A percentile compares a stretch with the other conserved stretches of the same genome.
phyloP scores from a whole-genome alignment of 2,888 invertebrate species.

The Ormia ochracea region DNA sequence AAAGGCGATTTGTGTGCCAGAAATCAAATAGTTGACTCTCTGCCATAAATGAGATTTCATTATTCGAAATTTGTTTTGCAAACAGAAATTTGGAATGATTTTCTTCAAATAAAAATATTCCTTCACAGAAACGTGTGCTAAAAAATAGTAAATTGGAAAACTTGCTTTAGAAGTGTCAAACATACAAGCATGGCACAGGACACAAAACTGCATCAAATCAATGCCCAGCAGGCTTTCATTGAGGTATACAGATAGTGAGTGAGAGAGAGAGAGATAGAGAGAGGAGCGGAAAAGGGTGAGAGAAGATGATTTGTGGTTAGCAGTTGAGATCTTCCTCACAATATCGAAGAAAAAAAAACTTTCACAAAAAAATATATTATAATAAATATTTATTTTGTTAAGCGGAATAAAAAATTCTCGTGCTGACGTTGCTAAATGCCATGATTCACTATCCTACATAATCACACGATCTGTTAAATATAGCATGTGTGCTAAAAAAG shows the following conservation, averaged over 20 bases:
- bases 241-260: neutral
- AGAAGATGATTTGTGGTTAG: neutral
- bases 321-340: neutral
- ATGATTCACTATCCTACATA: too few relatives aligned
- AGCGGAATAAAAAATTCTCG: too few relatives aligned
- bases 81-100: slow-evolving; percentile 18
- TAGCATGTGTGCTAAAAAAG: too few relatives aligned
- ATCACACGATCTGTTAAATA: too few relatives aligned
- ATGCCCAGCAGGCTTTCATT: slow-evolving; percentile 11
- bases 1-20: slow-evolving; percentile 10
- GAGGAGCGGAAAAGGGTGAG: neutral
- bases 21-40: slow-evolving; percentile 13
- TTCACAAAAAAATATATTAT: too few relatives aligned
- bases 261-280: neutral
- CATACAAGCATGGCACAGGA: neutral
- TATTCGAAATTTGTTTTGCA: slow-evolving; percentile 19
- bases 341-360: too few relatives aligned
- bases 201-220: slow-evolving; percentile 13
- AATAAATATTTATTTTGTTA: too few relatives aligned
- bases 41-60: slow-evolving; percentile 18
- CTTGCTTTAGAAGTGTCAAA: slow-evolving; percentile 1
- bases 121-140: neutral
- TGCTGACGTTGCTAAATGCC: too few relatives aligned
- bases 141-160: too few relatives aligned
- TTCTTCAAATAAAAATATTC: slow-evolving; percentile 1